Evolutionary conservation across 2,797 vertebrate species (phyloP).

Genomic region (Sebastes oblongus): DNA sequence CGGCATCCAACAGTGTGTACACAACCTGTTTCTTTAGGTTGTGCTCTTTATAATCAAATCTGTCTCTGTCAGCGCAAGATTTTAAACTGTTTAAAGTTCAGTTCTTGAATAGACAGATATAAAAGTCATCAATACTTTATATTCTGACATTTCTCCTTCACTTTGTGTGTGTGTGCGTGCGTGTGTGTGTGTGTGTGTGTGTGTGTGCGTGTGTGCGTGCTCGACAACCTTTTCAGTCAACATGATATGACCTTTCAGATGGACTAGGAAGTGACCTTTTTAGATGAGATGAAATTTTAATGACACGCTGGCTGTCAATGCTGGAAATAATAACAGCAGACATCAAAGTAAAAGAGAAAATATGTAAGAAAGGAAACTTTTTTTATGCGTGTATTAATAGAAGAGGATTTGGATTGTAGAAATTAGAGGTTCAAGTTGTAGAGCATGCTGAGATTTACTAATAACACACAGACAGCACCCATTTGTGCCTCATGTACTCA

Average conservation of each 20-base stretch:
- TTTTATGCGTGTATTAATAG: not conserved
- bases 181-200: not conserved
- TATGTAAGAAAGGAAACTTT: not conserved
- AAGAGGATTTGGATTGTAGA: not conserved
- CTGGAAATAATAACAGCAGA: conserved; percentile 10
- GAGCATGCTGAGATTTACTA: not conserved
- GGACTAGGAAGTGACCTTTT: conserved; percentile 35
- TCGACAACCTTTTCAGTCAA: not conserved
- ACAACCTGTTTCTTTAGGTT: conserved; percentile 2
- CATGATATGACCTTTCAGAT: conserved; percentile 35
- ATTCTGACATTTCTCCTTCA: conserved; percentile 5
- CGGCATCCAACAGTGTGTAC: conserved; percentile 40
- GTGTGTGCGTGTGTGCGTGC: not conserved
- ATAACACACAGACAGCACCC: accelerated
- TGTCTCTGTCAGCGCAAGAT: not conserved
- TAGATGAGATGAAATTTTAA: conserved; percentile 53
- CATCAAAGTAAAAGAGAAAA: not conserved
- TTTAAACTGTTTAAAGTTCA: not conserved
- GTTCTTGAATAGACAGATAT: not conserved
- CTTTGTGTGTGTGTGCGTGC: not conserved
- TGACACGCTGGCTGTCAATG: not conserved
- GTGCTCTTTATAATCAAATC: not conserved
- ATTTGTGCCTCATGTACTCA: not conserved
- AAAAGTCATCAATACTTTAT: not conserved
- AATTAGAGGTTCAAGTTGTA: not conserved